A percentile compares a stretch with the other conserved stretches of the same genome.
phyloP scores from a whole-genome alignment of 2,888 invertebrate species.

The Sminthurinus aureus region DNA sequence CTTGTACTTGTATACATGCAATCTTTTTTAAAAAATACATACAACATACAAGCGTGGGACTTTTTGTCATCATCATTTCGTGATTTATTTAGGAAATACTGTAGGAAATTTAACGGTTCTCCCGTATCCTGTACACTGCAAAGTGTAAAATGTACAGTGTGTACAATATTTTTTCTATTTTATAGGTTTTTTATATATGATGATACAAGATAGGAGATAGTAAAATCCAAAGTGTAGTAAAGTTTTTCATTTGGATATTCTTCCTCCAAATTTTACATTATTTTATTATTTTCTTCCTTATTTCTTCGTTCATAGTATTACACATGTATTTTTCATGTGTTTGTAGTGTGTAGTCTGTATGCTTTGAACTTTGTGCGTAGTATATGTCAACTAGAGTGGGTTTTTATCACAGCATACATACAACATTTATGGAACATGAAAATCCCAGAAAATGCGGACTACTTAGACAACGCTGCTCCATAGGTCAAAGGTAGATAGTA shows the following conservation, averaged over 20 bases:
- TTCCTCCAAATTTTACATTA: background rate
- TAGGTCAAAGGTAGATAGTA: too few species aligned
- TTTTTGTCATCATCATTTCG: background rate
- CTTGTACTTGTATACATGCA: background rate
- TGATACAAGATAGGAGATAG: too few species aligned
- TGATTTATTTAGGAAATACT: slow-evolving; percentile 19
- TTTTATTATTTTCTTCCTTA: background rate
- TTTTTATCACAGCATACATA: too few species aligned
- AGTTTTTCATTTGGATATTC: background rate
- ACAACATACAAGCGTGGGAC: background rate
- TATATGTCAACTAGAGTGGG: too few species aligned
- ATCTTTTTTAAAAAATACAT: background rate
- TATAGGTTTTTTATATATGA: background rate
- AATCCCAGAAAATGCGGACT: too few species aligned
- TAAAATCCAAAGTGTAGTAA: too few species aligned
- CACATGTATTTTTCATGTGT: too few species aligned
- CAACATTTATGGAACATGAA: too few species aligned
- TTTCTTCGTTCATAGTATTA: background rate
- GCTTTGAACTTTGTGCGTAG: too few species aligned
- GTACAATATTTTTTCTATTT: background rate
- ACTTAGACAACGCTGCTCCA: too few species aligned
- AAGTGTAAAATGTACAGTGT: too few species aligned
- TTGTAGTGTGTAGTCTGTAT: too few species aligned
- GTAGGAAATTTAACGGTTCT: slow-evolving; percentile 4
- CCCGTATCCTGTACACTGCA: background rate